Evolutionary conservation across 1,140 invertebrate species (phyloP), one percentile per base, ranked within the genome.

Genomic region (Lysiphlebus fabarum): DNA sequence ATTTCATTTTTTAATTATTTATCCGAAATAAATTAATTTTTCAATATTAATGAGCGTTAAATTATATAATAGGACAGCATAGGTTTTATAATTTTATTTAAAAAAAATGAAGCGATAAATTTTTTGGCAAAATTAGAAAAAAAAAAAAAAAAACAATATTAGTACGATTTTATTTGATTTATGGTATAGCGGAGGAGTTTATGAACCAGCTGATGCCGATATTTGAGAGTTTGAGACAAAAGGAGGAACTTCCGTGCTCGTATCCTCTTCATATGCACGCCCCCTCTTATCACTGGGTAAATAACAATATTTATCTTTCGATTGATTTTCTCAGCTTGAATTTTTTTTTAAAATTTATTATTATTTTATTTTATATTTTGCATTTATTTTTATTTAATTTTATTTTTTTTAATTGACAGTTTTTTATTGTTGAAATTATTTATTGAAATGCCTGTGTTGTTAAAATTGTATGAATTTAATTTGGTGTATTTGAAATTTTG

Each of bases 171-270:
- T 56, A 58, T 69, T 77, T 76, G 67, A 63, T 78, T 76, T 75
- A 56, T 74, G 72, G 70, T 78, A 70, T 87, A 94, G 91, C 91
- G 81, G 90, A 93, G 83, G 91, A 92, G 84, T 90, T 93, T 85
- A 86, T 93, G 86, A 90, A 85, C 83, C 89, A 93, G 82, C 85
- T 94, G 86, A 91, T 90, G 88, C 91, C 91, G 73, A 93, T 93
- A 82, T 93, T 94, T 86, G 91, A 93, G 82, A 89, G 88, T 81
- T 86, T 94, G 75, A 86, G 91, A 73, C 89, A 90, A 77, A 89
- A 88, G 76, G 89, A 92, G 81, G 88, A 91, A 75, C 86, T 91
- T 69, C 90, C 90, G 76, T 91, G 88, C 82, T 90, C 89, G 72
- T 92, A 90, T 82, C 90, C 90, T 71, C 87, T 91, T 73, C 88